phyloP scores from a whole-genome alignment of 2,797 vertebrate species.

The Knipowitschia caucasica region DNA sequence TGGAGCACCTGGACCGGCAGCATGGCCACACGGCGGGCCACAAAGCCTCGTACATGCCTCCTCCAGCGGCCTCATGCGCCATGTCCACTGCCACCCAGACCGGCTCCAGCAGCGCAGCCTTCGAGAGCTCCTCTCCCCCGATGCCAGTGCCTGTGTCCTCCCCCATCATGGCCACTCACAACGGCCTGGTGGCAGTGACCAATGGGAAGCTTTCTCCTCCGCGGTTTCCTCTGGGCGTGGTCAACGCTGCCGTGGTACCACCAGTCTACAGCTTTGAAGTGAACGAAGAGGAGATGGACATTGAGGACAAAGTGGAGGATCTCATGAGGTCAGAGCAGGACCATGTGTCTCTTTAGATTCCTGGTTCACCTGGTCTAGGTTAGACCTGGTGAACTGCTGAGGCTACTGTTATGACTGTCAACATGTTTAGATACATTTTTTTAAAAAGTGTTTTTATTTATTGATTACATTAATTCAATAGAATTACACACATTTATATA shows the following conservation, averaged over 20 bases:
- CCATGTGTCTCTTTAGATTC: no score
- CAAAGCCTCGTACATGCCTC: slow-evolving; percentile 73
- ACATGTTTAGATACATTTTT: no score
- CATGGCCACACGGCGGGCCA: slow-evolving; percentile 87
- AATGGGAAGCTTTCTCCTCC: slow-evolving; percentile 94
- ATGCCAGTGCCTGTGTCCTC: slow-evolving; percentile 74
- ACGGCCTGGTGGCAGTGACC: slow-evolving; percentile 80
- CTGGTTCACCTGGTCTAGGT: no score
- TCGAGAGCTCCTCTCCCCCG: slow-evolving; percentile 81
- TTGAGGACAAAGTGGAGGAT: slow-evolving; percentile 97
- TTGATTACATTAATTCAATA: no score
- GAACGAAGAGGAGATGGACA: slow-evolving; percentile 90
- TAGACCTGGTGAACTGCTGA: no score
- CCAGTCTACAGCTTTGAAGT: slow-evolving; percentile 86
- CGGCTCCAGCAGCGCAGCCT: slow-evolving; percentile 86
- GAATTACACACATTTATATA: no score
- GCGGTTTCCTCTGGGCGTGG: slow-evolving; percentile 83
- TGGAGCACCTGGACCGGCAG: slow-evolving; percentile 92
- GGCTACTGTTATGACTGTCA: no score
- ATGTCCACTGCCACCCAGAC: slow-evolving; percentile 91
- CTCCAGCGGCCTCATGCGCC: slow-evolving; percentile 76
- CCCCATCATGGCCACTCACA: slow-evolving; percentile 78
- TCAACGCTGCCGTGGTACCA: slow-evolving; percentile 55
- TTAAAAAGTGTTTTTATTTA: no score
- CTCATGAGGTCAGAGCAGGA: slow-evolving; percentile 87